phyloP scores from a whole-genome alignment of 2,888 invertebrate genomes.

The Biston stratarius region DNA sequence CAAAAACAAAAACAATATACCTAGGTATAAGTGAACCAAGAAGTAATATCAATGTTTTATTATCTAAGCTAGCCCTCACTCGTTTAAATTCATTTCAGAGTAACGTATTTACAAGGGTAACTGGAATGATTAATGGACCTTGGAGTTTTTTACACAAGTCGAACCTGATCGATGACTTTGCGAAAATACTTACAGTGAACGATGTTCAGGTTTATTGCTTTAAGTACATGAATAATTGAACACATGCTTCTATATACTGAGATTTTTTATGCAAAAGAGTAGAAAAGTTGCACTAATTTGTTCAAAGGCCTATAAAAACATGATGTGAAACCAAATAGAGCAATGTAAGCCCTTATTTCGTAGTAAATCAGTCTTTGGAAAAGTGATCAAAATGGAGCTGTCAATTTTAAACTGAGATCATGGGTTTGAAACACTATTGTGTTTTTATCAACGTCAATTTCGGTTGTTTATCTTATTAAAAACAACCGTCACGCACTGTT shows the following conservation, averaged over 20 bases:
- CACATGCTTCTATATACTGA: not conserved
- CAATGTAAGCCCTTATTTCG: too few relatives aligned
- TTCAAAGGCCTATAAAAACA: not conserved
- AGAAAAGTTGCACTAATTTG: not conserved
- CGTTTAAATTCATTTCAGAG: conserved; percentile 44
- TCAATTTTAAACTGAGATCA: too few relatives aligned
- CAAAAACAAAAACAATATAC: too few relatives aligned
- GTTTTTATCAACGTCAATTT: too few relatives aligned
- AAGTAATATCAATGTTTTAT: conserved; percentile 10
- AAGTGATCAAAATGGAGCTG: too few relatives aligned
- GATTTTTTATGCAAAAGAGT: not conserved
- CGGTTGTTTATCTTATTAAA: too few relatives aligned
- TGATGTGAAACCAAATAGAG: too few relatives aligned
- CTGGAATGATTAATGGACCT: conserved; percentile 54
- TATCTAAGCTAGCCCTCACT: conserved; percentile 9
- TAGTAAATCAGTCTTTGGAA: not conserved
- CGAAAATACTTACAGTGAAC: conserved; percentile 28
- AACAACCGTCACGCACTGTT: too few relatives aligned
- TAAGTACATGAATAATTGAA: conserved; percentile 18
- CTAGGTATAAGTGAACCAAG: too few relatives aligned
- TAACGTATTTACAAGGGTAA: conserved; percentile 51
- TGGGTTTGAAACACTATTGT: too few relatives aligned
- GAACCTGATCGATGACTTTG: conserved; percentile 47
- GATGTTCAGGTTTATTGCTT: conserved; percentile 31
- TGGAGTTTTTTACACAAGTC: conserved; percentile 42